Evolutionary conservation across 1,140 invertebrate genomes (phyloP), one percentile per base, ranked within the genome.

Genomic region (Hylyphantes graminicola): DNA sequence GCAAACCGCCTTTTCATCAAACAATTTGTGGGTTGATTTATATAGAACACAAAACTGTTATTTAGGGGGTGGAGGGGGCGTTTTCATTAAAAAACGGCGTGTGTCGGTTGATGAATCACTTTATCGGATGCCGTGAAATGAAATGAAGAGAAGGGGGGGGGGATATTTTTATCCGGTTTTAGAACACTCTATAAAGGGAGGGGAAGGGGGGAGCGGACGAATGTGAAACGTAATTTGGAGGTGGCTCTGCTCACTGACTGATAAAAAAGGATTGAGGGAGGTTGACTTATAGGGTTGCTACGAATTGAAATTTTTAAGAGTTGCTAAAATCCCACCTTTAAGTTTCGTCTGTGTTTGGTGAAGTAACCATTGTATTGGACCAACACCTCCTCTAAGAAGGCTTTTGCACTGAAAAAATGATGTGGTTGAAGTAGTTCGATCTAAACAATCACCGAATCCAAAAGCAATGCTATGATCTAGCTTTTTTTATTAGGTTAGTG

Each of bases 191-290:
- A 51, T 70, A 70, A 17, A n/a, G n/a, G n/a, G n/a, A 5, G 35
- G 35, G 35, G 35, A 5, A 5, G 35, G 35, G 53, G 53, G 67
- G 53, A n/a, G n/a, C n/a, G 53, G 19, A n/a, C 48, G 48, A n/a
- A 70, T 70, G 53, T 70, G 67, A 70, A 70, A 48, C 67, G 67
- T 70, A 70, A 70, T 70, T 70, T 70, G 51, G 67, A 70, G 67
- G 48, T 48, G 64, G 67, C 67, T 35, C 35, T 35, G 67, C 53
- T 48, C n/a, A 51, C 63, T 19, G 17, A 70, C 67, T 70, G 67
- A 70, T 70, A 70, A 70, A 70, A n/a, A 51, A 70, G 67, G 67
- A 70, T 70, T 48, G 64, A 19, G 48, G n/a, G 19, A 51, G 15
- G 67, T 35, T 48, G 67, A 35, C 1, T 35, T 35, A 5, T 35